Conservation (phyloP, 2,888 invertebrate genomes). For the Asteroscopus sphinx region DNA sequence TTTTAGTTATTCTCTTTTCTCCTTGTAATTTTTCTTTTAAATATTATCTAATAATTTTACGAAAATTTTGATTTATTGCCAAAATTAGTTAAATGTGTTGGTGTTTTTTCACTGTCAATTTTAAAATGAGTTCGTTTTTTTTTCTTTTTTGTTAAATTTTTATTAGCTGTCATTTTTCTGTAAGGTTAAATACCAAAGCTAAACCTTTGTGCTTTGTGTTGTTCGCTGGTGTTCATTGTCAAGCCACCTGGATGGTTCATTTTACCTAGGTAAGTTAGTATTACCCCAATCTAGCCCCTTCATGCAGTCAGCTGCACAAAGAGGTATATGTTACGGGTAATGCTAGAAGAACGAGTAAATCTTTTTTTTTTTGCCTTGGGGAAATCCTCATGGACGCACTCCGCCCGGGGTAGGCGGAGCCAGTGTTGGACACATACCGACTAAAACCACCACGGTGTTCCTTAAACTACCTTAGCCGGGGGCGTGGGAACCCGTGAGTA, state of each 20-base stretch:
- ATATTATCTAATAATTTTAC: slow-evolving; percentile 48
- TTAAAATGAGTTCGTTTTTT: slow-evolving; percentile 47
- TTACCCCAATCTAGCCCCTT: no score
- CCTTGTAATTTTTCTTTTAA: slow-evolving; percentile 59
- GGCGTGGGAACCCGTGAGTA: no score
- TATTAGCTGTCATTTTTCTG: slow-evolving; percentile 6
- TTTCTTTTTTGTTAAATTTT: slow-evolving; percentile 9
- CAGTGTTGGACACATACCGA: no score
- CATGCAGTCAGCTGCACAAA: no score
- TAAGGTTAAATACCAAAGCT: not conserved
- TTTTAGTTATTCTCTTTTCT: slow-evolving; percentile 38
- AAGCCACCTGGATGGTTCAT: slow-evolving; percentile 3
- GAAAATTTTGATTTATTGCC: slow-evolving; percentile 59
- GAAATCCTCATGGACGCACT: no score
- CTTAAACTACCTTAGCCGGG: no score
- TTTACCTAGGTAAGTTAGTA: no score
- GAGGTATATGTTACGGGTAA: no score
- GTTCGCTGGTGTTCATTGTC: not conserved
- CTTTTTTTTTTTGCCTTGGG: no score
- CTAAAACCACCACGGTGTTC: no score
- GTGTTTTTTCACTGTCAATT: slow-evolving; percentile 59
- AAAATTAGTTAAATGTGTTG: slow-evolving; percentile 26
- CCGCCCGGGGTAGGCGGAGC: no score
- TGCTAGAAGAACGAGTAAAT: no score
- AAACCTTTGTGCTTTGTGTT: slow-evolving; percentile 18